These are phyloP conservation scores for Erethizon dorsatum DNA, from an alignment of 2,797 vertebrate genomes.

Conservation along the genomic window DNA sequence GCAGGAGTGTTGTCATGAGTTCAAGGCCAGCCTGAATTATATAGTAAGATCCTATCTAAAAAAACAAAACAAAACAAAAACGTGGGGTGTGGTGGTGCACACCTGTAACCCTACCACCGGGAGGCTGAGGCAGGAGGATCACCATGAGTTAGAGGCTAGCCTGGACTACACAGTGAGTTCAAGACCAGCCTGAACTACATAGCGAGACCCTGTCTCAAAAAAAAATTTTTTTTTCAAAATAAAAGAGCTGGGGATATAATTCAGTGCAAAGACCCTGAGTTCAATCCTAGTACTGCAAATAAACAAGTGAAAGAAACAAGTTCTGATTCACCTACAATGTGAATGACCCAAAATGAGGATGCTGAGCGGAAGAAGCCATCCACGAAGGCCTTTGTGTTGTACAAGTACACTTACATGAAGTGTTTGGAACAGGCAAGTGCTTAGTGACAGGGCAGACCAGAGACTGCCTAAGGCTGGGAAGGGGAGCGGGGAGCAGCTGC, in stretches of 20 bases:
- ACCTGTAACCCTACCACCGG: neutral
- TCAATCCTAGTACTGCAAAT: neutral
- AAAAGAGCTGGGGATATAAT: neutral
- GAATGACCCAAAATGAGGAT: neutral
- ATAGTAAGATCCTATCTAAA: neutral
- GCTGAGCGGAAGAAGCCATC: neutral
- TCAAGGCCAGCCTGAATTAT: neutral
- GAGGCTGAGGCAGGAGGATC: neutral
- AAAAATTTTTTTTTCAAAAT: neutral
- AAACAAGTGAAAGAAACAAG: neutral
- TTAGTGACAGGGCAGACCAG: neutral
- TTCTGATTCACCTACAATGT: neutral
- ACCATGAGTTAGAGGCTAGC: neutral
- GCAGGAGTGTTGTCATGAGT: neutral
- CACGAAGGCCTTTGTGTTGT: neutral
- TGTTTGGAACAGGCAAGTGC: neutral
- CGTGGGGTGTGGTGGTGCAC: neutral
- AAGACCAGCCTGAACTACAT: neutral
- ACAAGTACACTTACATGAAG: neutral
- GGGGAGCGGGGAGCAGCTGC: no score
- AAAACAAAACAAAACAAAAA: no score
- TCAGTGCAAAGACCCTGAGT: neutral
- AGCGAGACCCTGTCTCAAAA: neutral
- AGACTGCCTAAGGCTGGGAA: neutral
- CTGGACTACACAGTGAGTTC: neutral